A percentile compares a stretch with the other conserved stretches of the same genome.
Evolutionary conservation across 2,888 invertebrate genomes (phyloP).

Genomic region (Drosophila barbarae): DNA sequence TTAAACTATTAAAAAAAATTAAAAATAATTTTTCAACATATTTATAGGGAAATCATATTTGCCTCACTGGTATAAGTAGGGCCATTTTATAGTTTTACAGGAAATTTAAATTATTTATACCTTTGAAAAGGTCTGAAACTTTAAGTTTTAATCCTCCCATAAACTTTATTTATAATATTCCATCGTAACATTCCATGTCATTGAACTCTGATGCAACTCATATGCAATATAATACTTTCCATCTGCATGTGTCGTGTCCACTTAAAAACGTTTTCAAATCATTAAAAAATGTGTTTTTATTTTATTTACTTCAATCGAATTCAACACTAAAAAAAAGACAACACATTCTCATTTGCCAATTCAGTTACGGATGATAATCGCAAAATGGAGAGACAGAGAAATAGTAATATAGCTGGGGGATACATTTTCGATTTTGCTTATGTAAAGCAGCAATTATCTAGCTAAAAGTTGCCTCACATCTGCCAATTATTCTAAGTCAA

Average conservation of each 20-base stretch:
- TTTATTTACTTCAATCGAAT: constrained; percentile 58
- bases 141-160: neutral
- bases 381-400: constrained; percentile 15
- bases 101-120: neutral
- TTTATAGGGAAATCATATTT: neutral
- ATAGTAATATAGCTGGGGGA: constrained; percentile 22
- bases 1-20: too few species aligned
- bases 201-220: constrained; percentile 29
- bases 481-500: constrained; percentile 56
- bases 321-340: constrained; percentile 5
- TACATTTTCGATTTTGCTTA: constrained; percentile 48
- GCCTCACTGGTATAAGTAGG: too few species aligned
- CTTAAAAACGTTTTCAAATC: constrained; percentile 40
- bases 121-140: neutral
- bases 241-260: constrained; percentile 35
- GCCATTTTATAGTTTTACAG: too few species aligned
- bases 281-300: constrained; percentile 42
- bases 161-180: neutral
- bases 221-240: constrained; percentile 22
- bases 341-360: constrained; percentile 40
- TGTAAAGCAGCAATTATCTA: constrained; percentile 51
- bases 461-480: constrained; percentile 67
- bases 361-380: constrained; percentile 39
- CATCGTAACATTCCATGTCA: neutral
- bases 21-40: too few species aligned